Evolutionary conservation across 2,797 vertebrate species (phyloP).

Genomic region (Gouania willdenowi): DNA sequence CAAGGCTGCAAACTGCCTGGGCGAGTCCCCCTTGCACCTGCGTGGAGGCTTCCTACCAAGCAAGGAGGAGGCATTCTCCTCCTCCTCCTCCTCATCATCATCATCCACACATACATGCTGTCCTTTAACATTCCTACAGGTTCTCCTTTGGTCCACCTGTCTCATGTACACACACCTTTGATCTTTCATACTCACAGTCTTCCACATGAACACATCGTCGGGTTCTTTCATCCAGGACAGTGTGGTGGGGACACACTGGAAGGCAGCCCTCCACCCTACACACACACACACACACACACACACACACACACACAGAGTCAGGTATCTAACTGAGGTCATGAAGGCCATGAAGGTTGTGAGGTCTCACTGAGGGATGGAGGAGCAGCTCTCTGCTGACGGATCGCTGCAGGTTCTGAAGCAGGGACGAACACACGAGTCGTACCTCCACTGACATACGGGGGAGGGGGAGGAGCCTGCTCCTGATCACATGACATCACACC

Average conservation of each 20-base stretch:
- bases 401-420: slow-evolving; percentile 94
- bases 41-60: too few species aligned
- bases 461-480: too few species aligned
- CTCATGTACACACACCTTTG: too few species aligned
- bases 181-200: slow-evolving; percentile 92
- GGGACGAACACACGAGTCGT: slow-evolving; percentile 85
- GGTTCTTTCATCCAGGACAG: slow-evolving; percentile 93
- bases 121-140: too few species aligned
- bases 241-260: slow-evolving; percentile 83
- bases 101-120: too few species aligned
- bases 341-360: slow-evolving; percentile 6
- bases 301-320: too few species aligned
- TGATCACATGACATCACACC: slow-evolving; percentile 55
- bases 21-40: too few species aligned
- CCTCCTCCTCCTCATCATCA: too few species aligned
- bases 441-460: slow-evolving; percentile 89
- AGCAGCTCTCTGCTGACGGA: slow-evolving; percentile 78
- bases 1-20: too few species aligned
- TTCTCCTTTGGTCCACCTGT: too few species aligned
- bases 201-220: slow-evolving; percentile 86
- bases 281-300: slow-evolving; percentile 22
- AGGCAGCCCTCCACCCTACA: slow-evolving; percentile 92
- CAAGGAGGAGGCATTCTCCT: too few species aligned
- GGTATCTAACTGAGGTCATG: too few species aligned
- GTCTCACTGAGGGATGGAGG: slow-evolving; percentile 84